These are phyloP conservation scores for Enoplosus armatus DNA, from an alignment of 2,797 vertebrate genomes.

Conservation along the genomic window DNA sequence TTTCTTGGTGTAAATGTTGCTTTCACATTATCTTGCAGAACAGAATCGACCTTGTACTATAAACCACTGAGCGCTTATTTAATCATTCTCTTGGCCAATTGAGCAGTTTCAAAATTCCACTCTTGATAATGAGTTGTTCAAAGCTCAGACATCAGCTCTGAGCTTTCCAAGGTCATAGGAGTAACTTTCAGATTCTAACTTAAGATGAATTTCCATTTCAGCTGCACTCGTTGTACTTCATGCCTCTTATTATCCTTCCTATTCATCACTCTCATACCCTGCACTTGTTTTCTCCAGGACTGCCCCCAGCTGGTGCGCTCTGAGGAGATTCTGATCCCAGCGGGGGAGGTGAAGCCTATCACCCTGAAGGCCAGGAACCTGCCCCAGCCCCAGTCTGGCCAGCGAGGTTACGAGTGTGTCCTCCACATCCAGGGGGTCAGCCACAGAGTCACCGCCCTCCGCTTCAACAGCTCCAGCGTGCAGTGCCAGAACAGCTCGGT, in stretches of 20 bases:
- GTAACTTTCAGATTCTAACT: slow-evolving; percentile 23
- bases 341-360: slow-evolving; percentile 97
- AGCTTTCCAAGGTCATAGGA: slow-evolving; percentile 19
- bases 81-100: slow-evolving; percentile 12
- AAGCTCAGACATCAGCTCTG: neutral
- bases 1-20: neutral
- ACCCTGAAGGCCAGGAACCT: slow-evolving; percentile 96
- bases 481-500: slow-evolving; percentile 99
- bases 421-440: slow-evolving; percentile 93
- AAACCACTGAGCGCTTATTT: slow-evolving; percentile 25
- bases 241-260: neutral
- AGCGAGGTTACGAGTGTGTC: slow-evolving; percentile 96
- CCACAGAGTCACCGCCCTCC: slow-evolving; percentile 95
- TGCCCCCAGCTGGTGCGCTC: slow-evolving; percentile 97
- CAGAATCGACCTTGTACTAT: slow-evolving; percentile 3
- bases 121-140: slow-evolving; percentile 29
- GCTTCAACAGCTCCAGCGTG: slow-evolving; percentile 99
- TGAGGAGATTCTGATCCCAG: slow-evolving; percentile 96
- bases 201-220: slow-evolving; percentile 17
- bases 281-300: slow-evolving; percentile 84
- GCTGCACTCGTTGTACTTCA: slow-evolving; percentile 1
- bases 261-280: neutral
- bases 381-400: slow-evolving; percentile 97
- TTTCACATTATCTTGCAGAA: neutral
- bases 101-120: slow-evolving; percentile 10